Evolutionary conservation across 2,888 invertebrate genomes (phyloP), one percentile per base, ranked within the genome.

Genomic region (Aphrophora alni): DNA sequence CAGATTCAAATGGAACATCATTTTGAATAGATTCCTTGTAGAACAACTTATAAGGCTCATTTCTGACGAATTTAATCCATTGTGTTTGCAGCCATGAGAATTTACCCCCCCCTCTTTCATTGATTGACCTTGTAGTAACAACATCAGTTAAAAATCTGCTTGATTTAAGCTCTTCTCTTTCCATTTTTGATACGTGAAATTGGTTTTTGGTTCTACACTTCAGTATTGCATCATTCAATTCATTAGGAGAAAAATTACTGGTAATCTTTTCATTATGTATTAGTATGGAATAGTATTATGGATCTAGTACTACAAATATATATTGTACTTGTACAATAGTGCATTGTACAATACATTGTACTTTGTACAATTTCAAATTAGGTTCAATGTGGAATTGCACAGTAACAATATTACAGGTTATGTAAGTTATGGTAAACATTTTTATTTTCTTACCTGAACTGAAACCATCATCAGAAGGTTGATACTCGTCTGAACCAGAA

Each of bases 81-180:
- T 75, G 75, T n/a, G 75, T 75, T 75, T 75, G 2, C 24, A 75
- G 75, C 75, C 75, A 75, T 24, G 75, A 75, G 33, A 38, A 75
- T 24, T 33, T 38, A 38, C 38, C 75, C n/a, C n/a, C n/a, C n/a
- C 38, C 38, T 25, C 33, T 33, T 38, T 38, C 75, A 75, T 75
- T 75, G 38, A 38, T 21, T 38, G 75, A 38, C 12, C 75, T 75
- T 24, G 17, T 10, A 25, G 75, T 38, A 38, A 75, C 75, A 17
- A 14, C 38, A 38, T 75, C 38, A n/a, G 38, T 27, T 3, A 73
- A 27, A 3, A 26, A 25, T n/a, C n/a, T n/a, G n/a, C n/a, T n/a
- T n/a, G n/a, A 75, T 38, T 75, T 14, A 5, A 75, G 33, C 28
- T 75, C 75, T n/a, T n/a, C n/a, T n/a, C n/a, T n/a, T n/a, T n/a